Conservation (phyloP, 2,888 invertebrate genomes). For the Julus scandinavius region DNA sequence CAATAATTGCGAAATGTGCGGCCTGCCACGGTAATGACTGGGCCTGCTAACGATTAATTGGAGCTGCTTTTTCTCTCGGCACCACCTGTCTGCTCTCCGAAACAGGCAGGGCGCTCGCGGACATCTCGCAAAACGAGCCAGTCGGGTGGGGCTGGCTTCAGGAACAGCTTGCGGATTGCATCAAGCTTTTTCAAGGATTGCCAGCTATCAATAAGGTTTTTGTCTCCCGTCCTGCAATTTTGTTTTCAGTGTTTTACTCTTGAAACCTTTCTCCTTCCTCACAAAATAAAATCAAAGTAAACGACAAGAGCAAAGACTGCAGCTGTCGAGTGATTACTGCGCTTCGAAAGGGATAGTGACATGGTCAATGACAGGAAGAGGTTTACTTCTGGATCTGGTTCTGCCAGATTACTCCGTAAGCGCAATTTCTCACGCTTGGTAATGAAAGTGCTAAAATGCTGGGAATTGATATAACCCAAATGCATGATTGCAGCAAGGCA, state of each 20-base stretch:
- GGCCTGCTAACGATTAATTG: neutral
- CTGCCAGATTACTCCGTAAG: too few species aligned
- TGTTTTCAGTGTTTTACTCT: slow-evolving; percentile 17
- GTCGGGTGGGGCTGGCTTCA: neutral
- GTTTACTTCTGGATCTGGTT: neutral
- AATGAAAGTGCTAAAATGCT: too few species aligned
- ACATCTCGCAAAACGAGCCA: neutral
- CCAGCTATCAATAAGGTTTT: slow-evolving; percentile 33
- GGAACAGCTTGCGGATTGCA: neutral
- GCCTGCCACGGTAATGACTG: slow-evolving; percentile 73
- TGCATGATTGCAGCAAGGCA: too few species aligned
- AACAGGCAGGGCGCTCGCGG: neutral
- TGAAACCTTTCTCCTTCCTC: slow-evolving; percentile 20
- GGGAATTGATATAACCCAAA: too few species aligned
- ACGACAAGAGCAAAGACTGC: neutral
- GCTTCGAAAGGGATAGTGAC: too few species aligned
- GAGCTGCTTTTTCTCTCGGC: neutral
- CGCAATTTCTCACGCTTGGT: too few species aligned
- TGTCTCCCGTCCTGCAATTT: slow-evolving; percentile 33
- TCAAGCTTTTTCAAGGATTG: slow-evolving; percentile 24
- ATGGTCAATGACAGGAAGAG: too few species aligned
- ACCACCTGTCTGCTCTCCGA: neutral
- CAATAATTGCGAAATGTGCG: slow-evolving; percentile 91
- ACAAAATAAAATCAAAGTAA: neutral
- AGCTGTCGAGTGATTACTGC: too few species aligned